These are phyloP conservation scores for Epinephelus cyanopodus DNA, from an alignment of 2,113 vertebrate species.

Conservation along the genomic window DNA sequence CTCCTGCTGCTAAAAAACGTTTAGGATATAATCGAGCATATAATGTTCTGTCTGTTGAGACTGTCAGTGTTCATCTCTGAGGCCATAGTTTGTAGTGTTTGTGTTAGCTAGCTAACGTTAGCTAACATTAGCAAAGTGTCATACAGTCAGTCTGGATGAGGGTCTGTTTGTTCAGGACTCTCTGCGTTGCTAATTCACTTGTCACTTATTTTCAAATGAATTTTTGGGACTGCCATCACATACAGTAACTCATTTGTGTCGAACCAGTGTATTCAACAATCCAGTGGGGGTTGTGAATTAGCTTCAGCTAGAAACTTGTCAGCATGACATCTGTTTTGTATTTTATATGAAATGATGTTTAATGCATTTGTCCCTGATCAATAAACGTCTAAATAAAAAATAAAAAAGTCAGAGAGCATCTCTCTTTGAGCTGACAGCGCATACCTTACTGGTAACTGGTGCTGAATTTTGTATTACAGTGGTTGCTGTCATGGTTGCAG, in stretches of 20 bases:
- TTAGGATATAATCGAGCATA: not conserved
- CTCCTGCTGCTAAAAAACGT: not conserved
- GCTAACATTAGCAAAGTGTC: slow-evolving; percentile 14
- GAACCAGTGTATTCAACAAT: not conserved
- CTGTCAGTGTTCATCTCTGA: not conserved
- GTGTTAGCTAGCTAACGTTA: slow-evolving; percentile 17
- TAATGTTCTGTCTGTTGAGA: not conserved
- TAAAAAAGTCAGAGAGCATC: not conserved
- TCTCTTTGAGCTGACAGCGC: not conserved
- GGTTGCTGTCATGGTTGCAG: not conserved
- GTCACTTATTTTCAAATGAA: not conserved
- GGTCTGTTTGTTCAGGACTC: not conserved
- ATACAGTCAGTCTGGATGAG: not conserved
- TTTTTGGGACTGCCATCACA: not conserved
- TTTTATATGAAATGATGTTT: too few relatives aligned
- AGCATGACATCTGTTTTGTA: too few relatives aligned
- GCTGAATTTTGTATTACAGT: not conserved
- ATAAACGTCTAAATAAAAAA: too few relatives aligned
- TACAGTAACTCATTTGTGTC: not conserved
- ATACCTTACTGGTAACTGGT: not conserved
- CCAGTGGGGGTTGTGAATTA: too few relatives aligned
- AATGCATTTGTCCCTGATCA: too few relatives aligned
- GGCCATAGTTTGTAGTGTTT: slow-evolving; percentile 5
- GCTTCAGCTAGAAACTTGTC: too few relatives aligned
- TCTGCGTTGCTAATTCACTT: not conserved